These are phyloP conservation scores for Arctia plantaginis DNA, from an alignment of 2,888 invertebrate genomes.

Conservation along the genomic window DNA sequence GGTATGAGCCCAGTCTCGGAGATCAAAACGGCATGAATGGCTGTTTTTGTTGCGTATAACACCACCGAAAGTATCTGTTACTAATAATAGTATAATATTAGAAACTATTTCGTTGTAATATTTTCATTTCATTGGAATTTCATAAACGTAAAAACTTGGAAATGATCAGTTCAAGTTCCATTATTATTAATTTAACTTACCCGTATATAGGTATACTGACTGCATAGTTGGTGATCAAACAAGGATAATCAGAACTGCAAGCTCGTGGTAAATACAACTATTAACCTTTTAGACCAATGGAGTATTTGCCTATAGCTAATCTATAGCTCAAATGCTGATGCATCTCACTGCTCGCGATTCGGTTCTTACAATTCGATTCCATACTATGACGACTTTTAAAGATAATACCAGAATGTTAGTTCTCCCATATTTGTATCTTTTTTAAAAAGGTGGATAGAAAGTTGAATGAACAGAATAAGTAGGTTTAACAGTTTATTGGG, in stretches of 20 bases:
- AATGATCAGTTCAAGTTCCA: neutral
- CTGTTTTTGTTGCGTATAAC: too few species aligned
- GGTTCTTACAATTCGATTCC: neutral
- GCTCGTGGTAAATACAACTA: too few species aligned
- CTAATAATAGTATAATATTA: too few species aligned
- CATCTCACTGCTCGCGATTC: neutral
- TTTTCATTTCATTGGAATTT: too few species aligned
- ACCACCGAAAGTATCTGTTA: too few species aligned
- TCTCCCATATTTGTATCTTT: neutral
- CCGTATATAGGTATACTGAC: neutral
- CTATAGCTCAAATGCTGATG: neutral
- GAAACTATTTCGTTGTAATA: neutral
- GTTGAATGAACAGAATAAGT: neutral
- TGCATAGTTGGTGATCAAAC: too few species aligned
- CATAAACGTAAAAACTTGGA: neutral
- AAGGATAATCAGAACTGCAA: neutral
- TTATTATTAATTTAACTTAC: neutral
- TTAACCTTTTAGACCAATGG: neutral
- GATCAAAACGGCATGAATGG: too few species aligned
- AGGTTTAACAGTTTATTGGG: neutral
- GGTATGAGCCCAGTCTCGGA: too few species aligned
- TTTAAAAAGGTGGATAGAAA: neutral
- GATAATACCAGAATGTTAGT: neutral
- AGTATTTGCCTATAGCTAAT: neutral
- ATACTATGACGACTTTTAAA: neutral